These are phyloP conservation scores for Heterotis niloticus DNA, from an alignment of 2,113 vertebrate genomes.

Conservation along the genomic window DNA sequence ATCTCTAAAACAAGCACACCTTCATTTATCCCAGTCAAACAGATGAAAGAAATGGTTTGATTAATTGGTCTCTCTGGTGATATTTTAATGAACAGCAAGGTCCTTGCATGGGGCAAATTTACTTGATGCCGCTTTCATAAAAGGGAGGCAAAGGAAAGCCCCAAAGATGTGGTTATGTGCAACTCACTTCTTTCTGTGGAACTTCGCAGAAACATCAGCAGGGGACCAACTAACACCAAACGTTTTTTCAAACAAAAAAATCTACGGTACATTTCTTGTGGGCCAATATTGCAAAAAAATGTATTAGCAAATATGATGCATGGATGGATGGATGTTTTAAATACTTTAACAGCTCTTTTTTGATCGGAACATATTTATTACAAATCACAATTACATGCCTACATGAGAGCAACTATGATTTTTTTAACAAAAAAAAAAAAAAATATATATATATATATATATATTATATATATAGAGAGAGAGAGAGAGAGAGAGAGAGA, in stretches of 20 bases:
- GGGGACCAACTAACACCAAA: not conserved
- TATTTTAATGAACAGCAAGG: conserved; percentile 64
- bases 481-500: too few species aligned
- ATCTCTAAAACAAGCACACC: conserved; percentile 38
- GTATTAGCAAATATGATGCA: not conserved
- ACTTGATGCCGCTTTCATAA: conserved; percentile 58
- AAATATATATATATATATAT: too few species aligned
- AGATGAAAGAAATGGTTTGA: conserved; percentile 60
- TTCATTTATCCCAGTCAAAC: conserved; percentile 47
- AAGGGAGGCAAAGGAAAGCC: conserved; percentile 58
- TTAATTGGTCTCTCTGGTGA: conserved; percentile 67
- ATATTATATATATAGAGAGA: too few species aligned
- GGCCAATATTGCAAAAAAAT: not conserved
- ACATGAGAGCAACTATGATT: not conserved
- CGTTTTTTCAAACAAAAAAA: not conserved
- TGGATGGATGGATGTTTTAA: not conserved
- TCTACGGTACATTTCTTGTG: not conserved
- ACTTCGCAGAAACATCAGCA: not conserved
- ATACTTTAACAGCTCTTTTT: not conserved
- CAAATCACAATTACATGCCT: not conserved
- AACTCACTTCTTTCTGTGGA: conserved; percentile 35
- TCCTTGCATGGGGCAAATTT: conserved; percentile 60
- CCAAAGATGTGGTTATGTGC: conserved; percentile 44
- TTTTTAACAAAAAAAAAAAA: too few species aligned
- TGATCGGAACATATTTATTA: not conserved